Percentiles rank a stretch among this genome's conserved stretches.
Evolutionary conservation across 2,113 vertebrate genomes (phyloP).

Genomic region (Gallinago undulata): DNA sequence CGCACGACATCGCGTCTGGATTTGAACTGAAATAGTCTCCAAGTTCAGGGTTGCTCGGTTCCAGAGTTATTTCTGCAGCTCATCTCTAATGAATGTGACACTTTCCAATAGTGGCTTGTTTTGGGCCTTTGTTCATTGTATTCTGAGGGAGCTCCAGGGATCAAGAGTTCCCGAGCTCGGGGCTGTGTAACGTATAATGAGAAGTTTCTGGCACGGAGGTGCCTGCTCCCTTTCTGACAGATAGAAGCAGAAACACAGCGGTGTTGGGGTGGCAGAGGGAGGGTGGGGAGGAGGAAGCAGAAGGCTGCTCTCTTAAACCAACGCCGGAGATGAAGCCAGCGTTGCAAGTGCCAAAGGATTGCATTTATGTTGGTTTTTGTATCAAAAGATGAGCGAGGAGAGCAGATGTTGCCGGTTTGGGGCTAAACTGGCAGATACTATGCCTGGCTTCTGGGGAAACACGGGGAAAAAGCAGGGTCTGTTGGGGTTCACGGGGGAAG

Average conservation of each 20-base stretch:
- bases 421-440: not conserved
- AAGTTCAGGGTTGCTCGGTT: not conserved
- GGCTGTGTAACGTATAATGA: not conserved
- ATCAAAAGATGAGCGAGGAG: not conserved
- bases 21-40: not conserved
- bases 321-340: rapidly evolving
- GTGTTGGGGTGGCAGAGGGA: not conserved
- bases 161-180: not conserved
- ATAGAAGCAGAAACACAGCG: not conserved
- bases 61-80: not conserved
- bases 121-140: not conserved
- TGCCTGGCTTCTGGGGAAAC: rapidly evolving
- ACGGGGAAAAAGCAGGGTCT: not conserved
- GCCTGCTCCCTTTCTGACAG: not conserved
- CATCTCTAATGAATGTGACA: not conserved
- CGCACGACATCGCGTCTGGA: not conserved
- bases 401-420: not conserved
- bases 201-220: not conserved
- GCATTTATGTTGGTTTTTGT: rapidly evolving
- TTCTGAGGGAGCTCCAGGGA: not conserved
- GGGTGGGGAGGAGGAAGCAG: not conserved
- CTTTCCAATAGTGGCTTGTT: not conserved
- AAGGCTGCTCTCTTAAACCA: not conserved
- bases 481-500: not conserved
- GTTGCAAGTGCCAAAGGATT: not conserved